Evolutionary conservation across 1,140 invertebrate species (phyloP).

Genomic region (Apolygus lucorum): DNA sequence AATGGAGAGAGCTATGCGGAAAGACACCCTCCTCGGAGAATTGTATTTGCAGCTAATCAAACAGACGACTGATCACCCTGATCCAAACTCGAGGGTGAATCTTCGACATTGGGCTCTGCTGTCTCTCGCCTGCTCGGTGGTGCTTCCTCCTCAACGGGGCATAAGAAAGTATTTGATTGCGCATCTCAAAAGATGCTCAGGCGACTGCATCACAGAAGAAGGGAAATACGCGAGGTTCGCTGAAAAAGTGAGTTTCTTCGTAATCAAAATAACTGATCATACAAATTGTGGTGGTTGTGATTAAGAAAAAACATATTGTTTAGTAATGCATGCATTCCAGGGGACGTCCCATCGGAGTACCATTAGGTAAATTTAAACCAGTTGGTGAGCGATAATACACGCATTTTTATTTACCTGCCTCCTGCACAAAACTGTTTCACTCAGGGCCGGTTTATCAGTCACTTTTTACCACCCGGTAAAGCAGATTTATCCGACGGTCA

Average conservation of each 20-base stretch:
- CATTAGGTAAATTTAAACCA: no score
- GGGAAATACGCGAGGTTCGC: slow-evolving; percentile 90
- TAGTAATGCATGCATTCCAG: no score
- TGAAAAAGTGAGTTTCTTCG: slow-evolving; percentile 59
- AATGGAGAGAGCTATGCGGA: slow-evolving; percentile 81
- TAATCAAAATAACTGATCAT: no score
- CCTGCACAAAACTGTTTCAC: no score
- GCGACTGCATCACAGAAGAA: slow-evolving; percentile 84
- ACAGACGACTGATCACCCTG: slow-evolving; percentile 85
- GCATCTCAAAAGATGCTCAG: slow-evolving; percentile 78
- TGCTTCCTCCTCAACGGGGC: slow-evolving; percentile 51
- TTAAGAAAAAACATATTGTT: no score
- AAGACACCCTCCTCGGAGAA: slow-evolving; percentile 79
- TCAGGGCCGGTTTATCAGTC: no score
- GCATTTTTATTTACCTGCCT: no score
- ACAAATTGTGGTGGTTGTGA: no score
- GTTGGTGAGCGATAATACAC: no score
- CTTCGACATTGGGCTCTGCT: slow-evolving; percentile 86
- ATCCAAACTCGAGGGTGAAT: slow-evolving; percentile 81
- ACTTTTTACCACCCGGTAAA: no score
- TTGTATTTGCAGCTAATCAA: slow-evolving; percentile 89
- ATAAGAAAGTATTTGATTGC: slow-evolving; percentile 80
- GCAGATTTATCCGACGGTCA: no score
- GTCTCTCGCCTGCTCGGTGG: slow-evolving; percentile 77
- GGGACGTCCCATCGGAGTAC: no score